phyloP scores from a whole-genome alignment of 2,888 invertebrate species.

The Drepanosiphum platanoidis region DNA sequence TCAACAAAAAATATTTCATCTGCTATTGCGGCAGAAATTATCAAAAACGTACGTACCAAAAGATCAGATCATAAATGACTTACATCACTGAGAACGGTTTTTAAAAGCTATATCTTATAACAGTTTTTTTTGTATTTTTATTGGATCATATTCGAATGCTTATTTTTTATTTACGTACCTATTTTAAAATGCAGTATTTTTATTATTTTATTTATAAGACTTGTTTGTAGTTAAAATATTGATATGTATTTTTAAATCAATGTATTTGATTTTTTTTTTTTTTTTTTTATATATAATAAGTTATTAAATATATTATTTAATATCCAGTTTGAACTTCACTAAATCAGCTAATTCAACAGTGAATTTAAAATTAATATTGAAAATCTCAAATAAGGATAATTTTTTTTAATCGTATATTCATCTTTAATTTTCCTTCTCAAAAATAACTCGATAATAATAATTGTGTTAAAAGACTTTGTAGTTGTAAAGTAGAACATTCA shows the following conservation, averaged over 20 bases:
- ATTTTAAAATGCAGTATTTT: background rate
- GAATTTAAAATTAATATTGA: background rate
- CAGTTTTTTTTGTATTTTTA: slow-evolving; percentile 1
- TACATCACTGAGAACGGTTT: background rate
- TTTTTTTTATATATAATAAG: background rate
- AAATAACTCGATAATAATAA: background rate
- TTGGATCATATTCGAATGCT: slow-evolving; percentile 1
- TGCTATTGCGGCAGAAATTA: slow-evolving; percentile 53
- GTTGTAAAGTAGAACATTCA: no score
- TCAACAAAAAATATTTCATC: slow-evolving; percentile 37
- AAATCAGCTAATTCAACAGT: background rate
- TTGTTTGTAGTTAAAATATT: slow-evolving; percentile 13
- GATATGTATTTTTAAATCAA: background rate
- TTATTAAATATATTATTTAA: background rate
- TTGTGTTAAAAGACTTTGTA: background rate
- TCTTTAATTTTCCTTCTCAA: background rate
- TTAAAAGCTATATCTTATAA: background rate
- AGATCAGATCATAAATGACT: background rate
- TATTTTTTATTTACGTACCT: background rate
- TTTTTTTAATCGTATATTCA: no score
- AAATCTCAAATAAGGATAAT: no score
- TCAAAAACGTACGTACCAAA: slow-evolving; percentile 57
- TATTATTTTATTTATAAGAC: background rate
- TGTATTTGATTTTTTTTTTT: no score
- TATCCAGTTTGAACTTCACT: background rate